A percentile compares a stretch with the other conserved stretches of the same genome.
These are phyloP conservation scores for Epinotia nisella DNA, from an alignment of 2,888 invertebrate genomes.

Conservation along the genomic window DNA sequence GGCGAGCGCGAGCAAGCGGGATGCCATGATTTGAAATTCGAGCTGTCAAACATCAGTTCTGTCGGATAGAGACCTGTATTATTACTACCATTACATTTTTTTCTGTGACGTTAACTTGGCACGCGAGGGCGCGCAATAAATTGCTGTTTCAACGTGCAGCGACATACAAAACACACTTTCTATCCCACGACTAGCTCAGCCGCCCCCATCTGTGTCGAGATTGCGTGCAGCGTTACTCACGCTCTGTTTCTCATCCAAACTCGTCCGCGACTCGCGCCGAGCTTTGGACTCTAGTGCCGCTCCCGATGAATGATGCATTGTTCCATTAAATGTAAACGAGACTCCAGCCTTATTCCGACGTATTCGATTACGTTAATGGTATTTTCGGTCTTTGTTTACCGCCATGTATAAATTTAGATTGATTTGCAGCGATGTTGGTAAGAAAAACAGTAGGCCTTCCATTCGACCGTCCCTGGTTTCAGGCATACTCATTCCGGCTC, in stretches of 20 bases:
- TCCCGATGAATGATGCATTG: slow-evolving; percentile 43
- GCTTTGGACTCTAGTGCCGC: slow-evolving; percentile 36
- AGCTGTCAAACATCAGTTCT: no score
- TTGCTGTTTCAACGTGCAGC: background rate
- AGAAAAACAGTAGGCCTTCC: background rate
- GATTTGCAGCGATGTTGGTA: background rate
- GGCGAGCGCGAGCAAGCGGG: background rate
- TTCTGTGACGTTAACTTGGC: background rate
- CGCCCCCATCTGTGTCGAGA: slow-evolving; percentile 18
- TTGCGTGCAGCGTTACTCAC: slow-evolving; percentile 43
- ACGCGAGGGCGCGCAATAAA: background rate
- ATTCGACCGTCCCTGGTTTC: background rate
- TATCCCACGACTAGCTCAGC: background rate
- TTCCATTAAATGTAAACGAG: slow-evolving; percentile 39
- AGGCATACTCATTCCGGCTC: background rate
- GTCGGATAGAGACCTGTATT: no score
- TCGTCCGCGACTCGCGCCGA: slow-evolving; percentile 23
- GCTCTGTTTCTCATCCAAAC: slow-evolving; percentile 40
- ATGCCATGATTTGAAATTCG: no score
- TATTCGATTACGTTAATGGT: slow-evolving; percentile 29
- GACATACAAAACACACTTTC: background rate
- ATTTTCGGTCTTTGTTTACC: slow-evolving; percentile 27
- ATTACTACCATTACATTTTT: background rate
- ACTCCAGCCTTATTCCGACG: slow-evolving; percentile 30
- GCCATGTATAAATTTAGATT: slow-evolving; percentile 27